phyloP scores from a whole-genome alignment of 2,113 vertebrate genomes.

The Platichthys flesus region DNA sequence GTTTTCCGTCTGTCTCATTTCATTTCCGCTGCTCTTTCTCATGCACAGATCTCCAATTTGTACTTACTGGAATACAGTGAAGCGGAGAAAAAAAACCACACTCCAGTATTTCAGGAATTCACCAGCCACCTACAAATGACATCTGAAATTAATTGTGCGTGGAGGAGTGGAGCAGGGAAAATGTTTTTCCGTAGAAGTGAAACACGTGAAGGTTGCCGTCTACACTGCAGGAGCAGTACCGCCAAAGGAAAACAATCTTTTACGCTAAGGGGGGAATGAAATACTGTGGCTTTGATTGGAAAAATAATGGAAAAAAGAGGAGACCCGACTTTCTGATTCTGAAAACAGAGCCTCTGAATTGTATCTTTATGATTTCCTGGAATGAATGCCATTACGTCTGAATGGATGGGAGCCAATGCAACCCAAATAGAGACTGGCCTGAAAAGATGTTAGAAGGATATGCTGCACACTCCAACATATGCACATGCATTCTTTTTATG shows the following conservation, averaged over 20 bases:
- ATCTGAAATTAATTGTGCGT: conserved; percentile 72
- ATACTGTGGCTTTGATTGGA: conserved; percentile 65
- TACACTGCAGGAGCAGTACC: conserved; percentile 35
- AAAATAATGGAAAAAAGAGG: conserved; percentile 64
- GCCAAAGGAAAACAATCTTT: conserved; percentile 66
- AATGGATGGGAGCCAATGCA: conserved; percentile 45
- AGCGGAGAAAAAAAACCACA: conserved; percentile 6
- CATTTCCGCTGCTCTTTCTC: conserved; percentile 49
- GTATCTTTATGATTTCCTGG: conserved; percentile 70
- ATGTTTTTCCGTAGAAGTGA: conserved; percentile 57
- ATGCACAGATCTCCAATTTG: conserved; percentile 60
- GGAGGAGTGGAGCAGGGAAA: conserved; percentile 54
- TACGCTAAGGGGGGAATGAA: conserved; percentile 63
- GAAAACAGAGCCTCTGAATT: conserved; percentile 68
- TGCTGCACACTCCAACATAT: neutral
- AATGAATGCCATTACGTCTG: conserved; percentile 70
- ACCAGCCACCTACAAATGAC: conserved; percentile 62
- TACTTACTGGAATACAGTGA: conserved; percentile 60
- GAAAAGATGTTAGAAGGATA: conserved; percentile 21
- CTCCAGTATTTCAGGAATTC: conserved; percentile 64
- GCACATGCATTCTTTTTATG: conserved; percentile 4
- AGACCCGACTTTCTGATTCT: conserved; percentile 67
- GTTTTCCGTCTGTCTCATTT: conserved; percentile 64
- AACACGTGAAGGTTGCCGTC: conserved; percentile 37
- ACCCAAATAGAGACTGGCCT: conserved; percentile 35